A percentile compares a stretch with the other conserved stretches of the same genome.
These are phyloP conservation scores for Neocloeon triangulifer DNA, from an alignment of 1,140 invertebrate genomes.

Conservation along the genomic window DNA sequence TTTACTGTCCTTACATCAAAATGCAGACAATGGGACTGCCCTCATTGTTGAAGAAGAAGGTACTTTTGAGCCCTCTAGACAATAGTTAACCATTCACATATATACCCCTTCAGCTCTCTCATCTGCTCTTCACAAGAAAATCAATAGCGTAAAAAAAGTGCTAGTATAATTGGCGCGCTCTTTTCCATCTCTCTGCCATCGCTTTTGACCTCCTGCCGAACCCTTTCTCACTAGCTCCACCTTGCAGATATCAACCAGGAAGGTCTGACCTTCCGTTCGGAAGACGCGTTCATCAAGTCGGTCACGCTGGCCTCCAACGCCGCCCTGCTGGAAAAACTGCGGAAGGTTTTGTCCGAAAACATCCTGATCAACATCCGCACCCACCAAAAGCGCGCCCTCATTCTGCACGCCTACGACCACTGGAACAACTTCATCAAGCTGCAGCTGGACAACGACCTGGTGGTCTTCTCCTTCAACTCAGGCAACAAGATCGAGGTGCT, in stretches of 20 bases:
- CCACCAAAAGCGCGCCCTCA: slow-evolving; percentile 54
- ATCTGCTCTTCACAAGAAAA: too few species aligned
- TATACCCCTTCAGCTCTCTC: too few species aligned
- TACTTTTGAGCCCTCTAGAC: too few species aligned
- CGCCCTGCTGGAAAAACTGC: slow-evolving; percentile 39
- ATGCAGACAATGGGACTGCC: too few species aligned
- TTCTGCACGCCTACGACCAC: slow-evolving; percentile 81
- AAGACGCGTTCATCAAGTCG: slow-evolving; percentile 54
- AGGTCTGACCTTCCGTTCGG: slow-evolving; percentile 73
- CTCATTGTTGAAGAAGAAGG: too few species aligned
- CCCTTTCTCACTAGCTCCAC: too few species aligned
- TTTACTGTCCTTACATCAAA: too few species aligned
- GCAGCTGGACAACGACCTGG: slow-evolving; percentile 52
- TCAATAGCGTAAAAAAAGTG: too few species aligned
- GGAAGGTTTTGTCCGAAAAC: slow-evolving; percentile 49
- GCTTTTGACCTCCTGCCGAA: too few species aligned
- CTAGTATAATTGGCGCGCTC: too few species aligned
- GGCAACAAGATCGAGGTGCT: slow-evolving; percentile 53
- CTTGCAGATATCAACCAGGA: slow-evolving; percentile 71
- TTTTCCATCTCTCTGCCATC: too few species aligned
- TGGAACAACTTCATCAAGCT: slow-evolving; percentile 84
- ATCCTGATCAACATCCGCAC: slow-evolving; percentile 72
- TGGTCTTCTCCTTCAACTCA: slow-evolving; percentile 67
- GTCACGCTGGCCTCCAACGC: slow-evolving; percentile 37
- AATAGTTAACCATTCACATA: too few species aligned